Evolutionary conservation across 2,113 vertebrate species (phyloP).

Genomic region (Sclerurus mexicanus): DNA sequence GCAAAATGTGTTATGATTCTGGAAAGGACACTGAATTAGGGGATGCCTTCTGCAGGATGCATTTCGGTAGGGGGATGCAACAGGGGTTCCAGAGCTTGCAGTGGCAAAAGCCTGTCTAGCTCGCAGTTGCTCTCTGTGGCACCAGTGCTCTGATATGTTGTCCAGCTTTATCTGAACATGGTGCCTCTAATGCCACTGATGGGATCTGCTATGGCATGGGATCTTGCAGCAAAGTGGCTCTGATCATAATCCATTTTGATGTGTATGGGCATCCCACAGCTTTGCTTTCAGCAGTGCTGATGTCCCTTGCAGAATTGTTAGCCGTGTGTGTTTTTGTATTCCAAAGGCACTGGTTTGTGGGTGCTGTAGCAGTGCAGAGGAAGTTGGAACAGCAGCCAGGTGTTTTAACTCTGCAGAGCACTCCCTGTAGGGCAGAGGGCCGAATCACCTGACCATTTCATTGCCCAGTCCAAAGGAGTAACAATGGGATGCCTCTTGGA

Average conservation of each 20-base stretch:
- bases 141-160: neutral
- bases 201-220: neutral
- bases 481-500: neutral
- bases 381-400: neutral
- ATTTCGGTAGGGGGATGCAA: neutral
- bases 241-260: neutral
- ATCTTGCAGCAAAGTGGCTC: neutral
- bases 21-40: neutral
- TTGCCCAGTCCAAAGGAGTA: neutral
- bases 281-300: neutral
- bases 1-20: neutral
- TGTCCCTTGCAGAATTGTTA: neutral
- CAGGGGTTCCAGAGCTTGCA: neutral
- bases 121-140: neutral
- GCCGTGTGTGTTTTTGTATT: neutral
- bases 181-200: neutral
- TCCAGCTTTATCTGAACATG: neutral
- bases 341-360: neutral
- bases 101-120: neutral
- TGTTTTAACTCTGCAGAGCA: neutral
- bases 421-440: neutral
- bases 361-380: neutral
- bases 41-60: neutral
- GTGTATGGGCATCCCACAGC: neutral
- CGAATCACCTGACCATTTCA: neutral